These are phyloP conservation scores for Macaria liturata DNA, from an alignment of 2,888 invertebrate genomes.

Conservation along the genomic window DNA sequence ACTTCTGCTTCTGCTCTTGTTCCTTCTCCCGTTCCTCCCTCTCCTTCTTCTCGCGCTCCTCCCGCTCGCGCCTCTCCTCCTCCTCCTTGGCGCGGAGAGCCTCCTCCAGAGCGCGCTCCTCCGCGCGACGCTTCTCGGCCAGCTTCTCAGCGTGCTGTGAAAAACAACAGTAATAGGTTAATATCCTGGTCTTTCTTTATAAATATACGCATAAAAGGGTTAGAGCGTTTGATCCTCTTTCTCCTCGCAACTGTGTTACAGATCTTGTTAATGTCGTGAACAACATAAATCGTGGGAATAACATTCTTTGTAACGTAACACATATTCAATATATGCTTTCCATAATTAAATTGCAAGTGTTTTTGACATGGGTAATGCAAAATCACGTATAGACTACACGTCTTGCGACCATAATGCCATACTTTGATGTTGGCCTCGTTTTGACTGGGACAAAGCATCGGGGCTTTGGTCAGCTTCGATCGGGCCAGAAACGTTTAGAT, in stretches of 20 bases:
- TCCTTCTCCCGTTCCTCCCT: conserved; percentile 66
- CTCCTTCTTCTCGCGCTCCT: conserved; percentile 81
- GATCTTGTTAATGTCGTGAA: too few relatives aligned
- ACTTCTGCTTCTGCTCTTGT: conserved; percentile 68
- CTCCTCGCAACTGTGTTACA: too few relatives aligned
- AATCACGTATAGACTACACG: conserved; percentile 27
- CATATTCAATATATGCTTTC: too few relatives aligned
- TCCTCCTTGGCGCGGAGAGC: conserved; percentile 85
- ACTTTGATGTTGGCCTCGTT: conserved; percentile 19
- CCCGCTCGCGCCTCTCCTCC: conserved; percentile 84
- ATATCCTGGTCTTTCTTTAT: too few relatives aligned
- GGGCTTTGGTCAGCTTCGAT: conserved; percentile 22
- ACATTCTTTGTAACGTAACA: too few relatives aligned
- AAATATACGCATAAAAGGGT: too few relatives aligned
- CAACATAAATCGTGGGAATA: too few relatives aligned
- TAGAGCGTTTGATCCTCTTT: too few relatives aligned
- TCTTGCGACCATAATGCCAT: conserved; percentile 23
- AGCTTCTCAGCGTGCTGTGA: conserved; percentile 76
- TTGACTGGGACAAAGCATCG: conserved; percentile 19
- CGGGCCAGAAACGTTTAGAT: conserved; percentile 1
- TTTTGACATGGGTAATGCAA: conserved; percentile 27
- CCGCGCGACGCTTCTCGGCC: conserved; percentile 88
- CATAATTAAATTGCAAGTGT: neutral
- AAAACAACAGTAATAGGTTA: too few relatives aligned
- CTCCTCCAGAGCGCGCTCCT: conserved; percentile 86